Base-by-base conservation (phyloP, 2,113 vertebrate species). In the Sylvietta virens region DNA sequence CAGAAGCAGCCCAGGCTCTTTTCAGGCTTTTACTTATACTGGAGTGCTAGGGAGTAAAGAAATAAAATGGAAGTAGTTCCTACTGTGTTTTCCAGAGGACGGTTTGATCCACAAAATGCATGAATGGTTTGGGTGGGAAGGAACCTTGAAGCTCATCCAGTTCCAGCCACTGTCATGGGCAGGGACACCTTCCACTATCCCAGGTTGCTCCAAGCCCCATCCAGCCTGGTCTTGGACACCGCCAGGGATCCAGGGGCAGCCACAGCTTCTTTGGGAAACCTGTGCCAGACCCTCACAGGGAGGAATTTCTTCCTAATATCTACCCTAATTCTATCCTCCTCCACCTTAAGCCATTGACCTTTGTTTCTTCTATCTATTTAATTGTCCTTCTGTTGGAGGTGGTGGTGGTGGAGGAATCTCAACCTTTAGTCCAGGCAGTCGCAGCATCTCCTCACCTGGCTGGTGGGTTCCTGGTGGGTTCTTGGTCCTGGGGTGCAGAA, bases 151-250 rank as follows among this genome's bases (percentile, higher is more conserved):
- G 26, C 18, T 18, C 45, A 61, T 47, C 30, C 17, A 40, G 2
- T 40, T 0, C 30, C 30, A 40, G 0, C 8, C 9, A 1, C 9
- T n/a, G 20, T 45, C 13, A 3, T 22, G 10, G 23, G 4, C 30
- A 60, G 4, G 11, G 61, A 15, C 24, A 7, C 7, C 39, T 67
- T 21, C 14, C 14, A 23, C 9, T 27, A 0, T 39, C 30, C 20
- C 78, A 74, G 30, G 6, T 0, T 40, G 21, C 24, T 40, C 11
- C 30, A 21, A 53, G 13, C 17, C 24, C 39, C 0, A 0, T 47
- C 33, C 51, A 44, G 0, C 17, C 22, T 56, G 26, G 35, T 37
- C 35, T 11, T 50, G 27, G 26, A 11, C 27, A 16, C 19, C 28
- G 1, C 13, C 39, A 53, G 61, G 10, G 33, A 26, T 74, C n/a